Percentiles rank a stretch among this genome's conserved stretches.
phyloP scores from a whole-genome alignment of 2,888 invertebrate genomes.

The Tridacna gigas region DNA sequence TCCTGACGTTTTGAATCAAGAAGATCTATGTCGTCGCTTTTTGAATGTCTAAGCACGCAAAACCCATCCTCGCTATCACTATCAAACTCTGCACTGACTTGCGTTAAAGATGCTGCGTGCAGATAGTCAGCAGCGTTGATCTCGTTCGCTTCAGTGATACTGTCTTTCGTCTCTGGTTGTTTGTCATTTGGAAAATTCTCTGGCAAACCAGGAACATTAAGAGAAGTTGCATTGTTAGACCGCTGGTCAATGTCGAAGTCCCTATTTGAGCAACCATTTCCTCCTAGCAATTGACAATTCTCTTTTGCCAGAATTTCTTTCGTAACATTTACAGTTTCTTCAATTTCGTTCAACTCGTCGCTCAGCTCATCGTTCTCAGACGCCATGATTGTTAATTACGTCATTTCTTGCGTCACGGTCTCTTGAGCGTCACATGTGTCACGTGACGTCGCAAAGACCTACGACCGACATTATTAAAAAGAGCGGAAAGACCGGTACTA shows the following conservation, averaged over 20 bases:
- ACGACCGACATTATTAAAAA: no score
- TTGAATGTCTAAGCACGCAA: constrained; percentile 9
- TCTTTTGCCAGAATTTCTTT: no score
- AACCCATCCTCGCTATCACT: constrained; percentile 20
- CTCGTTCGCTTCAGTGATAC: background rate
- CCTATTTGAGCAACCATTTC: no score
- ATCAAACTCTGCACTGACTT: background rate
- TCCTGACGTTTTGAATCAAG: no score
- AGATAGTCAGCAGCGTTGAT: background rate
- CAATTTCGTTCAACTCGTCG: no score
- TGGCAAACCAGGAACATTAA: background rate
- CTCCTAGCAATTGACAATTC: no score
- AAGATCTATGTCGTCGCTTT: background rate
- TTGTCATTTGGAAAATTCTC: background rate
- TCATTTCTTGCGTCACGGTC: background rate
- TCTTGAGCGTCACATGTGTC: no score
- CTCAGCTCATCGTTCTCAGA: background rate
- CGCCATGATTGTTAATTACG: constrained; percentile 21
- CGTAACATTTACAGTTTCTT: no score
- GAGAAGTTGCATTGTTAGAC: constrained; percentile 21
- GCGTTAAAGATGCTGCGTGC: background rate
- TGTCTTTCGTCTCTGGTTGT: background rate
- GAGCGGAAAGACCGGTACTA: no score
- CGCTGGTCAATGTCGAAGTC: background rate
- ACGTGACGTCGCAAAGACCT: no score